Evolutionary conservation across 1,140 invertebrate species (phyloP).

Genomic region (Charaxes varanes): DNA sequence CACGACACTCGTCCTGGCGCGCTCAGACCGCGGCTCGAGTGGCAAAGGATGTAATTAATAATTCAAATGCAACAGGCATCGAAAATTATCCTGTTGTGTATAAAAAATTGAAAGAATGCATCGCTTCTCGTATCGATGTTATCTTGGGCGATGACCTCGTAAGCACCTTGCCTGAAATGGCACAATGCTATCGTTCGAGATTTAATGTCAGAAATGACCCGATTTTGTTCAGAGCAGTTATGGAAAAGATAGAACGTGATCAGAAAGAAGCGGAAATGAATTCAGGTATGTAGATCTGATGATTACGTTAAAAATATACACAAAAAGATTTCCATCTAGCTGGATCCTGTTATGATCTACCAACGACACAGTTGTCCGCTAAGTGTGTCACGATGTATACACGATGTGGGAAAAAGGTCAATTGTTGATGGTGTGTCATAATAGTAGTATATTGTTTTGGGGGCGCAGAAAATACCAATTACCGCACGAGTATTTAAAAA

Average conservation of each 20-base stretch:
- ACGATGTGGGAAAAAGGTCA: too few species aligned
- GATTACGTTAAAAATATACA: too few species aligned
- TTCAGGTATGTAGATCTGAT: too few species aligned
- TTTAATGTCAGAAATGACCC: slow-evolving; percentile 9
- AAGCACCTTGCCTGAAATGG: slow-evolving; percentile 1
- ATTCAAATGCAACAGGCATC: background rate
- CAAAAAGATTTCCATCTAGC: too few species aligned
- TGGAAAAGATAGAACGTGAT: slow-evolving; percentile 14
- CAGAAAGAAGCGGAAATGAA: background rate
- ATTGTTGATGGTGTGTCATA: too few species aligned
- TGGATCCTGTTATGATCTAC: too few species aligned
- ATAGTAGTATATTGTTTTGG: too few species aligned
- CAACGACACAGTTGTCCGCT: too few species aligned
- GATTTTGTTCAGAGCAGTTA: slow-evolving; percentile 11
- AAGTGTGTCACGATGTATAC: too few species aligned
- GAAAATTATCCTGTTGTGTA: background rate
- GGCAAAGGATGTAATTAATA: slow-evolving; percentile 1
- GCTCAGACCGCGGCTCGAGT: background rate
- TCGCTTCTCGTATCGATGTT: slow-evolving; percentile 24
- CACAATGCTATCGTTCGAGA: slow-evolving; percentile 10
- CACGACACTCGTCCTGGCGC: background rate
- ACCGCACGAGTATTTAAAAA: too few species aligned
- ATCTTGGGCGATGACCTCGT: slow-evolving; percentile 12
- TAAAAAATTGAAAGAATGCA: slow-evolving; percentile 14
- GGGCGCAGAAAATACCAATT: too few species aligned